Percentiles rank a stretch among this genome's conserved stretches.
phyloP scores from a whole-genome alignment of 2,797 vertebrate genomes.

The Columba guinea region DNA sequence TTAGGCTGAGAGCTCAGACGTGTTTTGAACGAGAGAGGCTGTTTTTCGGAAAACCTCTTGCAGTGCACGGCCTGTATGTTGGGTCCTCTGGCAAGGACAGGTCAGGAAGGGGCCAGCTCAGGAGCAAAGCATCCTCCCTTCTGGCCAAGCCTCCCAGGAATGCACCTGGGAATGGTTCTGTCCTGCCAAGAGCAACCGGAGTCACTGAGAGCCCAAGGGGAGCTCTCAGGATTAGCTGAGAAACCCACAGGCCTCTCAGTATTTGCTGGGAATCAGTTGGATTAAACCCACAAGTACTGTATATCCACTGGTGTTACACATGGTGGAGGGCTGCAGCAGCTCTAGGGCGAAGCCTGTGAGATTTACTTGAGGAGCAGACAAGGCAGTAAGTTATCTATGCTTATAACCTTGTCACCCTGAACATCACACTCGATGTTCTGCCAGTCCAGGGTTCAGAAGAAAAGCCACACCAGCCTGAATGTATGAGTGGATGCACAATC shows the following conservation, averaged over 20 bases:
- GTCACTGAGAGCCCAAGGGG: neutral
- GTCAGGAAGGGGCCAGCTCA: neutral
- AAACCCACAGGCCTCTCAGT: neutral
- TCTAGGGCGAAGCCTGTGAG: neutral
- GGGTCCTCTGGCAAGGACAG: neutral
- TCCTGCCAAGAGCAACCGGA: neutral
- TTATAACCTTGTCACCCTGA: neutral
- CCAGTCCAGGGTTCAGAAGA: neutral
- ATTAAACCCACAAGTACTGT: neutral
- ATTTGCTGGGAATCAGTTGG: neutral
- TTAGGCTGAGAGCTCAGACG: neutral
- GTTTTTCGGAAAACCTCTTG: neutral
- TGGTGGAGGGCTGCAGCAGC: neutral
- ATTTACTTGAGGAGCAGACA: neutral
- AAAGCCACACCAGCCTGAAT: neutral
- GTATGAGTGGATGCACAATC: neutral
- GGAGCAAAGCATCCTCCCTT: neutral
- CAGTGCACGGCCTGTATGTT: too few relatives aligned
- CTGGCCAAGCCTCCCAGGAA: neutral
- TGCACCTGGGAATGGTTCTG: neutral
- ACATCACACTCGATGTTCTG: neutral
- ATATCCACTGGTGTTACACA: too few relatives aligned
- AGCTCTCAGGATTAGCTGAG: neutral
- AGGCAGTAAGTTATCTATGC: neutral
- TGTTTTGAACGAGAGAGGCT: neutral